Conservation (phyloP, 64 coral and sea anemone species). For the Dendrophyllia cribrosa region DNA sequence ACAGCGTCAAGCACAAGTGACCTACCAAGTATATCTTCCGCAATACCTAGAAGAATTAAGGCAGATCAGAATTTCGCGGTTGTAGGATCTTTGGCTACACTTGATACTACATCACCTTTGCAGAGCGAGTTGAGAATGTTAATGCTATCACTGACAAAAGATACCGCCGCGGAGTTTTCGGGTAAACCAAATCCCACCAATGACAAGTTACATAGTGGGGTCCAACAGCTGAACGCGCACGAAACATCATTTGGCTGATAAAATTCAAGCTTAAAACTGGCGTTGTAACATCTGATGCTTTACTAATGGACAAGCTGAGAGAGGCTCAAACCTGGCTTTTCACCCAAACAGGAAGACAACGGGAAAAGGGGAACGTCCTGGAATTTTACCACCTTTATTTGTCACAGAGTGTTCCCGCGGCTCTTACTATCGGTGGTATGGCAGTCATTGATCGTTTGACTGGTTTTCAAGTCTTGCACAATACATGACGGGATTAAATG, state of each 20-base stretch:
- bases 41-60: conserved; percentile 27
- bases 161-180: conserved; percentile 28
- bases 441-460: background rate
- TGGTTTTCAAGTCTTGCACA: background rate
- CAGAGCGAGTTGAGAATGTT: conserved; percentile 24
- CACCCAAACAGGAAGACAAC: too few species aligned
- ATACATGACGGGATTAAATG: background rate
- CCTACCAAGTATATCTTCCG: conserved; percentile 27
- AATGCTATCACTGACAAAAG: background rate
- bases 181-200: conserved; percentile 46
- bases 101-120: conserved; percentile 24
- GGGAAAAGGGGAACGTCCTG: too few species aligned
- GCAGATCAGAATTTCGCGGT: conserved; percentile 24
- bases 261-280: conserved; percentile 49
- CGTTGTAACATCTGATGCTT: background rate
- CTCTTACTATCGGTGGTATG: conserved; percentile 11
- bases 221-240: conserved; percentile 28
- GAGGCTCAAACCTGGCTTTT: conserved; percentile 48
- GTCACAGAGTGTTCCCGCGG: too few species aligned
- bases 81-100: conserved; percentile 20
- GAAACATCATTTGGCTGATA: conserved; percentile 46
- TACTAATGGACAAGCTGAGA: conserved; percentile 32
- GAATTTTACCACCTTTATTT: too few species aligned
- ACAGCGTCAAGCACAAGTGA: conserved; percentile 14
- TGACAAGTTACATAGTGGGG: conserved; percentile 30